A percentile compares a stretch with the other conserved stretches of the same genome.
phyloP scores from a whole-genome alignment of 2,797 vertebrate species.

The Pempheris klunzingeri region DNA sequence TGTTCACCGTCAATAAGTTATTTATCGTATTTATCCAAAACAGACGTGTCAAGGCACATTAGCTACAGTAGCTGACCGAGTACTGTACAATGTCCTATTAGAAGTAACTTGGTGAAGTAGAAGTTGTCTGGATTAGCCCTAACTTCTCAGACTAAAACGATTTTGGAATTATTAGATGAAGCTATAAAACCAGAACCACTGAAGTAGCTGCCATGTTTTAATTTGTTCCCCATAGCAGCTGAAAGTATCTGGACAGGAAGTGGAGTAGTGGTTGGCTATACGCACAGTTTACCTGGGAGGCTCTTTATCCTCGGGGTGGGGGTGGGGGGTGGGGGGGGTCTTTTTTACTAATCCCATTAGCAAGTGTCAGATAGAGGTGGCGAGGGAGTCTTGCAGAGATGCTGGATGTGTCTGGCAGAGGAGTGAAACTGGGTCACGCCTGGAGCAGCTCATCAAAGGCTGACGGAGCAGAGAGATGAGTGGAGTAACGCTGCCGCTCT shows the following conservation, averaged over 20 bases:
- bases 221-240: neutral
- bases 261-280: neutral
- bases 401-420: slow-evolving; percentile 53
- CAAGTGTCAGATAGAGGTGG: slow-evolving; percentile 40
- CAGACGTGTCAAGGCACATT: neutral
- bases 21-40: too few relatives aligned
- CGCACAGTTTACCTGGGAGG: slow-evolving; percentile 25
- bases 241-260: slow-evolving; percentile 11
- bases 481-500: slow-evolving; percentile 25
- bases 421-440: slow-evolving; percentile 60
- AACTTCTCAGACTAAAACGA: neutral
- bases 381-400: slow-evolving; percentile 15
- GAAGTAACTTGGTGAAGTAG: neutral
- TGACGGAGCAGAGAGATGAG: slow-evolving; percentile 32
- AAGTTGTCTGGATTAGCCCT: neutral
- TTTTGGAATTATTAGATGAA: neutral
- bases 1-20: too few relatives aligned
- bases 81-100: too few relatives aligned
- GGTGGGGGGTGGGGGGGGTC: slow-evolving; percentile 15
- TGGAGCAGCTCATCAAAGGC: slow-evolving; percentile 55
- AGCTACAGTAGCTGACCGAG: neutral
- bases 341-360: slow-evolving; percentile 48
- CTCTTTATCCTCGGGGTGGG: slow-evolving; percentile 18
- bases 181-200: neutral
- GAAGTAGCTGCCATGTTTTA: too few relatives aligned